Conservation (phyloP, 2,888 invertebrate species). For the Abscondita cerata region DNA sequence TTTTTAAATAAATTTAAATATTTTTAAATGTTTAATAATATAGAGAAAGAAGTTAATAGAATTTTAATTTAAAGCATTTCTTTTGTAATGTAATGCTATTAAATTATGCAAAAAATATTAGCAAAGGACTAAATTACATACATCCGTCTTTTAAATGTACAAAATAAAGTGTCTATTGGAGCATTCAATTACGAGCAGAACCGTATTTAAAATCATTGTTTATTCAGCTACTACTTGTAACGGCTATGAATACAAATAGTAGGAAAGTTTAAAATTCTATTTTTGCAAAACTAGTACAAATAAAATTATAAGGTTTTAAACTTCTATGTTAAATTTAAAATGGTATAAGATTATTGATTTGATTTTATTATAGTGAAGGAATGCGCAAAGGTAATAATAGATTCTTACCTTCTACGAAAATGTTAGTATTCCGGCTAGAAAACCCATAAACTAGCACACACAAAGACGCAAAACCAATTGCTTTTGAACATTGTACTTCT, state of each 20-base stretch:
- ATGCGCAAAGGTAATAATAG: constrained; percentile 26
- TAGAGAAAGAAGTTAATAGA: no score
- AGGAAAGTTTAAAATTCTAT: background rate
- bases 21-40: no score
- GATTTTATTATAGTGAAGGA: constrained; percentile 20
- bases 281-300: constrained; percentile 1
- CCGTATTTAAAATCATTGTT: background rate
- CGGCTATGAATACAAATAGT: constrained; percentile 6
- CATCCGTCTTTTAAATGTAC: no score
- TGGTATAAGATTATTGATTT: constrained; percentile 23
- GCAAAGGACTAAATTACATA: no score
- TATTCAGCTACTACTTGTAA: background rate
- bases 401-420: constrained; percentile 33
- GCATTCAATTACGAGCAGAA: background rate
- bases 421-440: constrained; percentile 27
- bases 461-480: constrained; percentile 23
- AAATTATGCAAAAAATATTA: no score
- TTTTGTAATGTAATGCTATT: no score
- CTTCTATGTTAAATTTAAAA: constrained; percentile 16
- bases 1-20: no score
- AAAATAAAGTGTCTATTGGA: no score
- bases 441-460: constrained; percentile 25
- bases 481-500: constrained; percentile 28
- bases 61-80: no score
- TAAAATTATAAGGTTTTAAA: background rate